Conservation (phyloP, 2,797 vertebrate species). For the Cryptoblepharus egeriae region DNA sequence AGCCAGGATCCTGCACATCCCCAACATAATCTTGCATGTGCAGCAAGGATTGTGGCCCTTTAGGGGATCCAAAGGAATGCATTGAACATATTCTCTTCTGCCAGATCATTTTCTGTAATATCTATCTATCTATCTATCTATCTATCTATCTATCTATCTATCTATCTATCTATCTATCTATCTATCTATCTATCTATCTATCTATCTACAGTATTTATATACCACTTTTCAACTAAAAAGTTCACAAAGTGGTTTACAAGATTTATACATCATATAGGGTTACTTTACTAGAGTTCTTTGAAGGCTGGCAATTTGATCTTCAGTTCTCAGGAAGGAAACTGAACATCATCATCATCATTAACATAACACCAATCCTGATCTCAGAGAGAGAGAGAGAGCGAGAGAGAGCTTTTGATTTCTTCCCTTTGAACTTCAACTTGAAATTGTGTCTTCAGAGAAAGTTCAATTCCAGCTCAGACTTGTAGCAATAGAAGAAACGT, state of each 20-base stretch:
- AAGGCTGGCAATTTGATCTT: slow-evolving; percentile 31
- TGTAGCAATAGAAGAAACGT: slow-evolving; percentile 28
- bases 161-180: too few species aligned
- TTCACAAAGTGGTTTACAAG: too few species aligned
- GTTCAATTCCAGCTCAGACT: slow-evolving; percentile 31
- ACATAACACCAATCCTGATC: slow-evolving; percentile 33
- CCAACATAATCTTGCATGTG: slow-evolving; percentile 39
- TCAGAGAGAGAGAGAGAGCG: background rate
- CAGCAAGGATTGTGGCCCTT: slow-evolving; percentile 5
- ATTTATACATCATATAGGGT: too few species aligned
- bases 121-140: too few species aligned
- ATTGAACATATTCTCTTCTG: accelerated
- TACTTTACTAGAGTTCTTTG: background rate
- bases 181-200: too few species aligned
- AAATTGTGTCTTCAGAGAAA: slow-evolving; percentile 45
- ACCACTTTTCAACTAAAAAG: too few species aligned
- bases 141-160: too few species aligned
- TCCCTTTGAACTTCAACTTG: slow-evolving; percentile 55
- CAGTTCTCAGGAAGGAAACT: slow-evolving; percentile 51
- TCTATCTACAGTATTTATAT: too few species aligned
- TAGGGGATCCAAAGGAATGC: slow-evolving; percentile 19
- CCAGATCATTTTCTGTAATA: background rate
- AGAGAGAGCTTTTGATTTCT: slow-evolving; percentile 26
- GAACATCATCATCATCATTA: slow-evolving; percentile 25
- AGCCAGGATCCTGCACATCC: slow-evolving; percentile 34